These are phyloP conservation scores for Pediacus dermestoides DNA, from an alignment of 2,888 invertebrate species.

Conservation along the genomic window DNA sequence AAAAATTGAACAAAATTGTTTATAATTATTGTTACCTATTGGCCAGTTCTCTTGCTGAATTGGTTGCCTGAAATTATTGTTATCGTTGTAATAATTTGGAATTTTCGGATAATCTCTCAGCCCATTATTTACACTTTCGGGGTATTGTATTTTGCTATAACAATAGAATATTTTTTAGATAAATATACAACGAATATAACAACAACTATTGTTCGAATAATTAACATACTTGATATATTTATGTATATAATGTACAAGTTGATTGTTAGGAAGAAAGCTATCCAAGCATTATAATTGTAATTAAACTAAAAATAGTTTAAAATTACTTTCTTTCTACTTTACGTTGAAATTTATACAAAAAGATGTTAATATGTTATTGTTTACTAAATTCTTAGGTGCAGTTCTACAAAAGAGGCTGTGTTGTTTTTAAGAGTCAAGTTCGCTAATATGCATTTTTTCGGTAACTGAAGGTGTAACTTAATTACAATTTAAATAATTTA, in stretches of 20 bases:
- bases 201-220: constrained; percentile 3
- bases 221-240: constrained; percentile 3
- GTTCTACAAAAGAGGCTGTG: no score
- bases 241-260: constrained; percentile 10
- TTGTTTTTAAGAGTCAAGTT: no score
- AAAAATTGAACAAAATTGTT: no score
- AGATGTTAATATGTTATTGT: no score
- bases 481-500: no score
- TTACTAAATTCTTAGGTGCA: no score
- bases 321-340: no score
- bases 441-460: no score
- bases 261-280: constrained; percentile 32
- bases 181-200: constrained; percentile 8
- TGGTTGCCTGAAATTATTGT: constrained; percentile 39
- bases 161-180: constrained; percentile 4
- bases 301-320: no score
- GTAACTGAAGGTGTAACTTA: no score
- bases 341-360: no score
- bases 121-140: constrained; percentile 23
- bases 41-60: constrained; percentile 34
- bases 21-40: constrained; percentile 23
- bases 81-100: constrained; percentile 39
- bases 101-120: constrained; percentile 26
- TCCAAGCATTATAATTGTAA: constrained; percentile 26
- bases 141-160: constrained; percentile 40